Conservation (phyloP, 1,140 invertebrate genomes). For the Maniola jurtina region DNA sequence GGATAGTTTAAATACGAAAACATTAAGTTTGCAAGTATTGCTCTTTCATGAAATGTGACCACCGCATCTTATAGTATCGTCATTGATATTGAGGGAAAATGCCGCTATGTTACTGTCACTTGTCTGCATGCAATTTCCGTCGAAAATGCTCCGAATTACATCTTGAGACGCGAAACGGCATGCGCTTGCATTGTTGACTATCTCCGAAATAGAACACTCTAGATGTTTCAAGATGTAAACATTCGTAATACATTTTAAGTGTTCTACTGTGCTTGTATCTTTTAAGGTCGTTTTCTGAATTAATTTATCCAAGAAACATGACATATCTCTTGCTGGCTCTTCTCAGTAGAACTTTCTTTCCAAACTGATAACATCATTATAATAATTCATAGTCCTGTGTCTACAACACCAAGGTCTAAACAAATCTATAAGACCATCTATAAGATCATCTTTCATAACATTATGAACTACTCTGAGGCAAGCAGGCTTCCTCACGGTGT, state of each 20-base stretch:
- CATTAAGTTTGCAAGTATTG: neutral
- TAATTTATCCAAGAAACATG: no score
- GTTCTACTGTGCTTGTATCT: neutral
- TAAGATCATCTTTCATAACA: no score
- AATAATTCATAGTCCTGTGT: no score
- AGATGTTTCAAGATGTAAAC: conserved; percentile 1
- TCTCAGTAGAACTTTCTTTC: no score
- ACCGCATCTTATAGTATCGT: neutral
- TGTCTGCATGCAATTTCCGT: conserved; percentile 16
- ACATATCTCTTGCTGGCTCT: no score
- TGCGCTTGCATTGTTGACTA: conserved; percentile 15
- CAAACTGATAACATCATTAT: no score
- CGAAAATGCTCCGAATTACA: conserved; percentile 13
- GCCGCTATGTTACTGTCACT: conserved; percentile 7
- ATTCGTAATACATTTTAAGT: neutral
- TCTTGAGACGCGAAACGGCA: conserved; percentile 18
- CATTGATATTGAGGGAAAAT: conserved; percentile 2
- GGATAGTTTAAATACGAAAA: no score
- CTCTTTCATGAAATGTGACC: neutral
- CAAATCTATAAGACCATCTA: no score
- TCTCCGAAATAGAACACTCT: neutral
- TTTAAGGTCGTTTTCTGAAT: no score
- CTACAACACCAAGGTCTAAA: no score
- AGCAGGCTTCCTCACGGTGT: no score
- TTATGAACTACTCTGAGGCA: no score